A percentile compares a stretch with the other conserved stretches of the same genome.
Conservation (phyloP, 2,888 invertebrate species). For the Cheilosia urbana region DNA sequence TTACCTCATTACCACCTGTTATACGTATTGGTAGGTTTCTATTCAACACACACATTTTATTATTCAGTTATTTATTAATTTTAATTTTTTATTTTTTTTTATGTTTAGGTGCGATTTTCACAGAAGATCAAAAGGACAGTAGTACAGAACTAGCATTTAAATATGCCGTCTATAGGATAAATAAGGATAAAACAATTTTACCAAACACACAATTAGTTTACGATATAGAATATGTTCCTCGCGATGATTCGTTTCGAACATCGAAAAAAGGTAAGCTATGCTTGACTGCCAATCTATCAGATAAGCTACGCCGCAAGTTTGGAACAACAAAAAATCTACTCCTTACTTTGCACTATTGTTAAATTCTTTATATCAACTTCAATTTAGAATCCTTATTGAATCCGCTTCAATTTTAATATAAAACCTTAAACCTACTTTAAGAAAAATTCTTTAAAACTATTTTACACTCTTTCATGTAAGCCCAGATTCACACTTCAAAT, state of each 20-base stretch:
- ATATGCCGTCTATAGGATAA: slow-evolving; percentile 96
- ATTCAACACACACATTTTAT: too few relatives aligned
- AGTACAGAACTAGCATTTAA: slow-evolving; percentile 96
- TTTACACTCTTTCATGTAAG: too few relatives aligned
- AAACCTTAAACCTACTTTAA: too few relatives aligned
- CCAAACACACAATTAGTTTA: slow-evolving; percentile 95
- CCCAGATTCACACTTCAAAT: too few relatives aligned
- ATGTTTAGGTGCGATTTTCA: slow-evolving; percentile 94
- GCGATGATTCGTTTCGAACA: slow-evolving; percentile 95
- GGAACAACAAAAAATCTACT: too few relatives aligned
- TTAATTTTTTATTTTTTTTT: background rate
- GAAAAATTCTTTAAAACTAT: too few relatives aligned
- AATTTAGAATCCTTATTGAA: too few relatives aligned
- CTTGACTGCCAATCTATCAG: background rate
- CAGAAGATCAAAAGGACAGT: slow-evolving; percentile 94
- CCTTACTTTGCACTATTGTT: too few relatives aligned
- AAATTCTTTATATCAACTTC: too few relatives aligned
- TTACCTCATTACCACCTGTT: slow-evolving; percentile 86
- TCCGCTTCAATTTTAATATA: too few relatives aligned
- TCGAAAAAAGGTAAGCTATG: slow-evolving; percentile 91
- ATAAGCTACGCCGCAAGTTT: background rate
- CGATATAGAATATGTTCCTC: slow-evolving; percentile 95
- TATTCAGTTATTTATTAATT: background rate
- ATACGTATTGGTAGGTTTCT: slow-evolving; percentile 86
- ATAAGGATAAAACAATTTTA: slow-evolving; percentile 92